These are phyloP conservation scores for Chaetops frenatus DNA, from an alignment of 2,113 vertebrate genomes.

Conservation along the genomic window DNA sequence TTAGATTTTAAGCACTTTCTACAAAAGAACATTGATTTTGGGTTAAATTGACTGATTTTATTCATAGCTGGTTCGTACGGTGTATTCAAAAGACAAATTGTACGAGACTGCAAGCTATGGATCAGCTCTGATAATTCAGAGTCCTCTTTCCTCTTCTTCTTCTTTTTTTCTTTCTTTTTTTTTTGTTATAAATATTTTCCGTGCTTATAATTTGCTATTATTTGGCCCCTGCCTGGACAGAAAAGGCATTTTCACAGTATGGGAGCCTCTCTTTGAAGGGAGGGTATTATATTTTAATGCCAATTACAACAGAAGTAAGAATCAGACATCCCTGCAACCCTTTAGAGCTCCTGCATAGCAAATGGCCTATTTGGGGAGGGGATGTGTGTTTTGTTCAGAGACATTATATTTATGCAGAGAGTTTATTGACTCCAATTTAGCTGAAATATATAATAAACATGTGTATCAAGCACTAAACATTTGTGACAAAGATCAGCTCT, in stretches of 20 bases:
- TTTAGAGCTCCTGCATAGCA: constrained; percentile 10
- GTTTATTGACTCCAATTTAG: constrained; percentile 52
- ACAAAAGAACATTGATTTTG: constrained; percentile 68
- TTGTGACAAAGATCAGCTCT: constrained; percentile 38
- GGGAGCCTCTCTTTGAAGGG: constrained; percentile 11
- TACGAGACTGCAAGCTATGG: constrained; percentile 36
- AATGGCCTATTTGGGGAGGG: constrained; percentile 28
- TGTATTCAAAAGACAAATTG: constrained; percentile 60
- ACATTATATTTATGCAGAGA: constrained; percentile 51
- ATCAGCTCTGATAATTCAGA: constrained; percentile 39
- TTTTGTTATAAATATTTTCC: constrained; percentile 53
- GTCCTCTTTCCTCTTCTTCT: neutral
- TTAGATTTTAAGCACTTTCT: constrained; percentile 65
- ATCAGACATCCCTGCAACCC: constrained; percentile 2
- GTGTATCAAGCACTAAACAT: constrained; percentile 20
- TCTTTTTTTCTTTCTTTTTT: neutral
- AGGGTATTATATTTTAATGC: constrained; percentile 33
- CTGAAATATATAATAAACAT: constrained; percentile 48
- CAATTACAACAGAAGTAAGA: constrained; percentile 46
- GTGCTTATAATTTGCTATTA: constrained; percentile 56
- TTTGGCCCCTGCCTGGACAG: constrained; percentile 46
- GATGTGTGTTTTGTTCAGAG: constrained; percentile 14
- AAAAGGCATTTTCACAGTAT: constrained; percentile 54
- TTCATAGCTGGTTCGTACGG: constrained; percentile 54
- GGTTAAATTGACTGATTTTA: constrained; percentile 72